A percentile compares a stretch with the other conserved stretches of the same genome.
These are phyloP conservation scores for Minunthozetes semirufus DNA, from an alignment of 2,888 invertebrate genomes.

Conservation along the genomic window DNA sequence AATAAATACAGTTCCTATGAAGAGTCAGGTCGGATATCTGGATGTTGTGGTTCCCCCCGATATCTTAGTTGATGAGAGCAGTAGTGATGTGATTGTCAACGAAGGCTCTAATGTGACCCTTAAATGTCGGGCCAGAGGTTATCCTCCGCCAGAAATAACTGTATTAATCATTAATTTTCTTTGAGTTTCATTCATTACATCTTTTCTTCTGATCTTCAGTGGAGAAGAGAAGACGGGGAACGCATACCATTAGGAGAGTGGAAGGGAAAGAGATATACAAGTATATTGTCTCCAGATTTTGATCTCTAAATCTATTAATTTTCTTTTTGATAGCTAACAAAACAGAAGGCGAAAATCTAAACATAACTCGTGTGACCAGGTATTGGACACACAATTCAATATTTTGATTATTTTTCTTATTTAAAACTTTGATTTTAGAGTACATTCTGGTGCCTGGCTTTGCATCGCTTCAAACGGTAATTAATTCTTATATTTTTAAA, in stretches of 20 bases:
- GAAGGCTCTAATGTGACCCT: constrained; percentile 81
- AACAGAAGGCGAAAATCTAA: constrained; percentile 35
- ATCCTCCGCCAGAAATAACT: constrained; percentile 63
- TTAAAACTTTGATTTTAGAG: constrained; percentile 21
- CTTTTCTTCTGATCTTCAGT: constrained; percentile 50
- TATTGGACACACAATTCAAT: neutral
- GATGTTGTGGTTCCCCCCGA: constrained; percentile 82
- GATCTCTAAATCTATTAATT: too few species aligned
- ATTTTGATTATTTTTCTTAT: neutral
- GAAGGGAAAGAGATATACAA: constrained; percentile 1
- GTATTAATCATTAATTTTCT: constrained; percentile 50
- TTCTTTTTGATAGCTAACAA: constrained; percentile 22
- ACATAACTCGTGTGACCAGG: constrained; percentile 35
- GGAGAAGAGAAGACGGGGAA: constrained; percentile 84
- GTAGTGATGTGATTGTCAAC: constrained; percentile 82
- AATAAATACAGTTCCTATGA: constrained; percentile 86
- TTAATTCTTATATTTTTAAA: too few species aligned
- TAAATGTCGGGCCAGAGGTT: constrained; percentile 73
- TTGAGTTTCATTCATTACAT: neutral
- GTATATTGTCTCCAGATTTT: neutral
- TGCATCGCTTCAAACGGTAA: constrained; percentile 43
- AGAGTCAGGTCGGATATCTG: constrained; percentile 76
- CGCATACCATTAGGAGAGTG: constrained; percentile 69
- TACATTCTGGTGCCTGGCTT: constrained; percentile 43
- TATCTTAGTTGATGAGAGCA: constrained; percentile 80